Evolutionary conservation across 2,888 invertebrate genomes (phyloP), one percentile per base, ranked within the genome.

Genomic region (Lycia hirtaria): DNA sequence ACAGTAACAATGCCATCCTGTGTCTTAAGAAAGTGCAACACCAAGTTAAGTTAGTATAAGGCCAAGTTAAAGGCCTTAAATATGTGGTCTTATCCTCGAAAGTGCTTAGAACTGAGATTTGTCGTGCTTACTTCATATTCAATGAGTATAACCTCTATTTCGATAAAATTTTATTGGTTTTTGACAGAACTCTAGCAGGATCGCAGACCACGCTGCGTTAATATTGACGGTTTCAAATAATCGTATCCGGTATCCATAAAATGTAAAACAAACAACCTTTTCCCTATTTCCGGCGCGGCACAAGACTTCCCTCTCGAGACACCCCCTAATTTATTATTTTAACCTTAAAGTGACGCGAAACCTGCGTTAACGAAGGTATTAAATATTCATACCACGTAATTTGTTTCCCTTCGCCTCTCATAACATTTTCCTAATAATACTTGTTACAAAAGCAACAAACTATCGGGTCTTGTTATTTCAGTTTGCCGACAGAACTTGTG

Each of bases 321-420:
- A 7, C 7, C n/a, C n/a, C 20, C 15, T 47, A 35, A 47, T 47
- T 47, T 37, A 35, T 47, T 35, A 24, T 47, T 47, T 47, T 17
- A 47, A 35, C 41, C 26, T n/a, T 28, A 22, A 14, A 40, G 24
- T 26, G 22, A 15, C 22, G 10, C 22, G 17, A 10, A 28, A 24
- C 17, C 44, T 12, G 28, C 15, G 47, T 14, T 51, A 43, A 51
- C 43, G 35, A 51, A 50, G 33, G 24, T 17, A 51, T 35, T 22
- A 43, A 51, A 43, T 43, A 51, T 51, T 41, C 35, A 51, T 19
- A 41, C 12, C 43, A 51, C 41, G 33, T 41, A 41, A 33, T 43
- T 33, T 32, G 51, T 43, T 51, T 51, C 5, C 43, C 43, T 51
- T 35, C 15, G 19, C 41, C 15, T 19, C 17, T 15, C n/a, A 50